These are phyloP conservation scores for Liparis tanakae DNA, from an alignment of 2,797 vertebrate species.

Conservation along the genomic window DNA sequence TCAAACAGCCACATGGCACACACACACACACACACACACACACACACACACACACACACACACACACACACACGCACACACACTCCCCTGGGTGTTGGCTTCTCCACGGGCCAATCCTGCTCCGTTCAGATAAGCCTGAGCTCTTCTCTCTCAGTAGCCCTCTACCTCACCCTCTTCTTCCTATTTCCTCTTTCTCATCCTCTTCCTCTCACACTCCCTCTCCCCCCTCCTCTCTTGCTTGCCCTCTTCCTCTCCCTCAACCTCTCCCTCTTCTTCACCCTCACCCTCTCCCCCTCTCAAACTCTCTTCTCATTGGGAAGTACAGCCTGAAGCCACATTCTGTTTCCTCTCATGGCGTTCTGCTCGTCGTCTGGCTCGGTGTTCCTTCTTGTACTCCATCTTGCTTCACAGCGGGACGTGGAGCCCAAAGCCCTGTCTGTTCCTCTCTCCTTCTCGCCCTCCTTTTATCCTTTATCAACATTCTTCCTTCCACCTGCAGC, in stretches of 20 bases:
- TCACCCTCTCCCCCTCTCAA: conserved; percentile 14
- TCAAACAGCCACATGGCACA: background rate
- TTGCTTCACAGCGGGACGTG: conserved; percentile 67
- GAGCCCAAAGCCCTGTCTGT: conserved; percentile 55
- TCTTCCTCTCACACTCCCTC: conserved; percentile 12
- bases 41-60: too few species aligned
- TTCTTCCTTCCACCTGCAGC: conserved; percentile 26
- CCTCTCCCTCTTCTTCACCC: conserved; percentile 6
- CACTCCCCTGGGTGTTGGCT: conserved; percentile 45
- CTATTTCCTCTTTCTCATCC: background rate
- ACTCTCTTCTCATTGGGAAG: conserved; percentile 48
- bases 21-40: too few species aligned
- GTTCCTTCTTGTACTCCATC: conserved; percentile 68
- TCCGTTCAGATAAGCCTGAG: conserved; percentile 63
- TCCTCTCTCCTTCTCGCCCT: conserved; percentile 26
- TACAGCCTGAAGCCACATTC: conserved; percentile 44
- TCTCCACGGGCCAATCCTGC: conserved; percentile 57
- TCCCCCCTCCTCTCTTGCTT: conserved; percentile 19
- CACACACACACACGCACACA: too few species aligned
- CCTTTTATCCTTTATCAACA: conserved; percentile 34
- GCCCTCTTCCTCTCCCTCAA: conserved; percentile 7
- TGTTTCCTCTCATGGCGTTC: conserved; percentile 40
- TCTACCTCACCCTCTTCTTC: background rate
- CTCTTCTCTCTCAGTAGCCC: conserved; percentile 19
- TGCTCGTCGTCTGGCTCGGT: conserved; percentile 52